These are phyloP conservation scores for Aspidiotus rigidus DNA, from an alignment of 2,888 invertebrate species.

Conservation along the genomic window DNA sequence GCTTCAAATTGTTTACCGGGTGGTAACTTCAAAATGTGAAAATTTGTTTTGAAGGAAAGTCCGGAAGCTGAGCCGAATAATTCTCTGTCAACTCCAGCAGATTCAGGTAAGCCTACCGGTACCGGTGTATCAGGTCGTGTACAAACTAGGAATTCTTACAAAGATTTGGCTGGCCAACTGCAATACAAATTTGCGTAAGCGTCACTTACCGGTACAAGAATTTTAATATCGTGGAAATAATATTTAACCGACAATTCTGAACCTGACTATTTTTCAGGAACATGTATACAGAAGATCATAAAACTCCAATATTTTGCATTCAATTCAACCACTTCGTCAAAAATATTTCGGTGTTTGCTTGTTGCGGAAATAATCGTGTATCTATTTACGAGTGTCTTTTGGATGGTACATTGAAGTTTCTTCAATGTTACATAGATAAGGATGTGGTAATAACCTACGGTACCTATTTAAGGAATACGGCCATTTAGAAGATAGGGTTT, in stretches of 20 bases:
- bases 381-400: not conserved
- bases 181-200: not conserved
- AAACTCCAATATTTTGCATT: not conserved
- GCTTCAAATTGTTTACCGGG: too few relatives aligned
- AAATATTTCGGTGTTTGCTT: conserved; percentile 1
- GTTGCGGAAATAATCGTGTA: not conserved
- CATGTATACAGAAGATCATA: not conserved
- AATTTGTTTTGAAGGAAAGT: too few relatives aligned
- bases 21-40: too few relatives aligned
- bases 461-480: not conserved
- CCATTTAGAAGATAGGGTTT: too few relatives aligned
- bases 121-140: too few relatives aligned
- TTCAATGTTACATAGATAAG: not conserved
- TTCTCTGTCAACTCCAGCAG: too few relatives aligned
- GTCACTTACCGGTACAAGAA: too few relatives aligned
- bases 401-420: not conserved
- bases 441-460: not conserved
- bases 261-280: not conserved
- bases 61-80: too few relatives aligned
- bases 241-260: not conserved
- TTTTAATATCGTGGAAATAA: not conserved
- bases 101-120: too few relatives aligned
- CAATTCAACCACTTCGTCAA: conserved; percentile 1
- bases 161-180: not conserved
- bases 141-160: too few relatives aligned